Evolutionary conservation across 2,797 vertebrate genomes (phyloP).

Genomic region (Tapirus indicus): DNA sequence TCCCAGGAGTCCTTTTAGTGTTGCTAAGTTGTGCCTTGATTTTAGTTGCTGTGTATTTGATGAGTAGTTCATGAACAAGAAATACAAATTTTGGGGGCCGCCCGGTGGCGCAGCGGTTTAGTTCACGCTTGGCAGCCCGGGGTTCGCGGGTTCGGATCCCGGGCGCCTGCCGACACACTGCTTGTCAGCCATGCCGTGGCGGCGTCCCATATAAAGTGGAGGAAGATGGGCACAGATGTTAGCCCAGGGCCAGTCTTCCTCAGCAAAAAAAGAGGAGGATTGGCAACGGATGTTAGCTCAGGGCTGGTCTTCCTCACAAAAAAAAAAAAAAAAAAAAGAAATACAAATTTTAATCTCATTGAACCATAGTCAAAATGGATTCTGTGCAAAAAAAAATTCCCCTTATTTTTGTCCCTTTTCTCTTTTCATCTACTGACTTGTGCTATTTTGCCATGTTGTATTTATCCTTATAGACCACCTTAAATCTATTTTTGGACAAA

Average conservation of each 20-base stretch:
- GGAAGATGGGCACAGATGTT: too few species aligned
- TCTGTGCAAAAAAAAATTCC: neutral
- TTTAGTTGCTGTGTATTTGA: constrained; percentile 58
- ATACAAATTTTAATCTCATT: constrained; percentile 49
- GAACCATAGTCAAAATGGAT: neutral
- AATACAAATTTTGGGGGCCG: constrained; percentile 60
- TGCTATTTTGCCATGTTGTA: neutral
- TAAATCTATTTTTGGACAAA: constrained; percentile 4
- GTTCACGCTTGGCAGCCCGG: too few species aligned
- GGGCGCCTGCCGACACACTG: too few species aligned
- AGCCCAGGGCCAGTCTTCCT: too few species aligned
- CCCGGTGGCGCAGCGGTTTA: too few species aligned
- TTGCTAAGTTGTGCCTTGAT: constrained; percentile 6
- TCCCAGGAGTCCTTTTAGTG: constrained; percentile 61
- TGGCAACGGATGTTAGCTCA: too few species aligned
- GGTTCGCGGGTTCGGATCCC: too few species aligned
- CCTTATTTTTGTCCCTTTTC: neutral
- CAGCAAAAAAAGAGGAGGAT: too few species aligned
- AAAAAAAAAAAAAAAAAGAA: too few species aligned
- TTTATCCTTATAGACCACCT: constrained; percentile 17
- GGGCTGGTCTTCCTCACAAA: too few species aligned
- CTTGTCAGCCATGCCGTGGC: too few species aligned
- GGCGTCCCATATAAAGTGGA: too few species aligned
- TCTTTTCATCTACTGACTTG: neutral
- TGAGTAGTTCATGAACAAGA: constrained; percentile 62